Percentiles rank a stretch among this genome's conserved stretches.
These are phyloP conservation scores for Drosophila repleta DNA, from an alignment of 1,140 invertebrate species.

Conservation along the genomic window DNA sequence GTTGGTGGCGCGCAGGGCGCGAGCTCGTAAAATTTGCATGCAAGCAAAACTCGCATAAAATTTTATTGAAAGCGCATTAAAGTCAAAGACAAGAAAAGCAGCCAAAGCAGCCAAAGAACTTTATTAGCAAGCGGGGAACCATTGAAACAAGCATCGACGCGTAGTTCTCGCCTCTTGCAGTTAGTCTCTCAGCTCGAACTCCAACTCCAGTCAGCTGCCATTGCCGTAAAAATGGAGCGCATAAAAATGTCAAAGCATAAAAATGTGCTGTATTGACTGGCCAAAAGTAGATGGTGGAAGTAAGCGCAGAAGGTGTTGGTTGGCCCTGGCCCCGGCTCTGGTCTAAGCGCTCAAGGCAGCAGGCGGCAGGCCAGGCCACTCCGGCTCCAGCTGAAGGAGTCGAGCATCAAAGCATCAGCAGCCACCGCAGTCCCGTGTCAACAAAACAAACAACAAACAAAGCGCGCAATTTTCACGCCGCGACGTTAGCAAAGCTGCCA, in stretches of 20 bases:
- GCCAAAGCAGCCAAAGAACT: constrained; percentile 56
- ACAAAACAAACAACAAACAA: constrained; percentile 73
- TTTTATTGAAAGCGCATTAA: constrained; percentile 79
- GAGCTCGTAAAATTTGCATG: constrained; percentile 70
- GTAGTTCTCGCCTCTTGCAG: constrained; percentile 14
- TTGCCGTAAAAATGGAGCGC: constrained; percentile 68
- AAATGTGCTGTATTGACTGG: constrained; percentile 58
- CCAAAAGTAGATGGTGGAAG: constrained; percentile 36
- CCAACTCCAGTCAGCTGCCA: constrained; percentile 60
- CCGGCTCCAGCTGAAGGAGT: constrained; percentile 10
- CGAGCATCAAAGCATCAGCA: constrained; percentile 26
- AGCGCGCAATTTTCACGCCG: constrained; percentile 67
- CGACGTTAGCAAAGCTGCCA: constrained; percentile 47
- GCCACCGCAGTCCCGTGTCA: constrained; percentile 47
- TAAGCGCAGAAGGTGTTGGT: constrained; percentile 56
- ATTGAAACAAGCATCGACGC: constrained; percentile 30
- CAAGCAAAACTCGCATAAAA: constrained; percentile 75
- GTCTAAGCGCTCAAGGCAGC: constrained; percentile 39
- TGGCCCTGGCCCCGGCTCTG: neutral
- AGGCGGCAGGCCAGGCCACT: no score
- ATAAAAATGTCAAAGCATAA: constrained; percentile 80
- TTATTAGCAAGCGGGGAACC: constrained; percentile 72
- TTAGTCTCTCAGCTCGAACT: constrained; percentile 27
- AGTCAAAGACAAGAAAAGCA: constrained; percentile 72
- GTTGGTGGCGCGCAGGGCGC: neutral